Conservation (phyloP, 1,140 invertebrate species). For the Neuroterus valhalla region DNA sequence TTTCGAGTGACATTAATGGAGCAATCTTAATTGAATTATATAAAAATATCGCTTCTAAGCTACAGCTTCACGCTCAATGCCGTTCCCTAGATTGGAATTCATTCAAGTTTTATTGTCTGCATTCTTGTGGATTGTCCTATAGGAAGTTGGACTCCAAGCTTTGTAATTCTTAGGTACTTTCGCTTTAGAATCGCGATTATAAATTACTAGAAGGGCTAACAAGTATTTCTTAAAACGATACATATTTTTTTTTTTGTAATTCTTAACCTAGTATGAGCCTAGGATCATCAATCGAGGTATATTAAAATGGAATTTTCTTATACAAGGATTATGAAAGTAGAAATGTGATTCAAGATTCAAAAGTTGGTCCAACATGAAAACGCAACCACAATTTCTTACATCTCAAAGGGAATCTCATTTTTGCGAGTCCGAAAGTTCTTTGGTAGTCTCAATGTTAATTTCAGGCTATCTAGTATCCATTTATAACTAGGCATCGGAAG, state of each 20-base stretch:
- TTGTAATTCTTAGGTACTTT: constrained; percentile 12
- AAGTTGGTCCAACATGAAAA: constrained; percentile 21
- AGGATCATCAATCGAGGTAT: constrained; percentile 37
- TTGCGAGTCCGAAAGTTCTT: neutral
- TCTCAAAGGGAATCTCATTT: neutral
- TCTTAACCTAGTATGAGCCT: constrained; percentile 44
- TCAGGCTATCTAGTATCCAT: neutral
- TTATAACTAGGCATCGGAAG: constrained; percentile 9
- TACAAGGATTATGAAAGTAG: constrained; percentile 37
- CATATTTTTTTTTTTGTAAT: constrained; percentile 33
- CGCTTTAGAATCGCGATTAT: constrained; percentile 25
- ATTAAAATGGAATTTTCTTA: constrained; percentile 27
- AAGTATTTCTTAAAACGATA: constrained; percentile 20
- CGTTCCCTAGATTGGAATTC: constrained; percentile 45
- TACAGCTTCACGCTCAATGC: constrained; percentile 50
- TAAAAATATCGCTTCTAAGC: constrained; percentile 72
- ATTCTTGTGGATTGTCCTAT: constrained; percentile 38
- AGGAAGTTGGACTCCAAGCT: constrained; percentile 3
- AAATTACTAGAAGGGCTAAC: constrained; percentile 12
- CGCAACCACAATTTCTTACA: constrained; percentile 35
- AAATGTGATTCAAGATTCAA: constrained; percentile 31
- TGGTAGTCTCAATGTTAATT: constrained; percentile 5
- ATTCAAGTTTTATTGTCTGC: constrained; percentile 43
- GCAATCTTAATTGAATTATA: constrained; percentile 61
- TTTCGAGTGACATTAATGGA: constrained; percentile 35